These are phyloP conservation scores for Clarias platycephalus DNA, from an alignment of 2,797 vertebrate genomes.

Conservation along the genomic window DNA sequence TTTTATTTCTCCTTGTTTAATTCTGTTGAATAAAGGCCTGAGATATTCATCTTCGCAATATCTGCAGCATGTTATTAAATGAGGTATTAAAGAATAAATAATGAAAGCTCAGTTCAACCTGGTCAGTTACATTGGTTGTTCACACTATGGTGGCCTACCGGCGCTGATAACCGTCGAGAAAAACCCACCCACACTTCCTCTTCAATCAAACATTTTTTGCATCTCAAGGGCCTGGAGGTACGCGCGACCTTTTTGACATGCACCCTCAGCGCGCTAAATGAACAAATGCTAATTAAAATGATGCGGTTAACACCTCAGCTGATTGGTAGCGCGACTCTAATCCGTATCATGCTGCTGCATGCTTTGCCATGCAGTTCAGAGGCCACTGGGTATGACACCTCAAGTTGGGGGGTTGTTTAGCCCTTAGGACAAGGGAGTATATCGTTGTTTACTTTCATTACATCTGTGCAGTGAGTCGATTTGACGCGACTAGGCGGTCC, in stretches of 20 bases:
- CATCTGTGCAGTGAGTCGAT: conserved; percentile 30
- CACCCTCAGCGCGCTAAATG: conserved; percentile 11
- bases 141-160: not conserved
- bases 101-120: not conserved
- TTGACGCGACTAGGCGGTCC: conserved; percentile 30
- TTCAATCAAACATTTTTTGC: conserved; percentile 6
- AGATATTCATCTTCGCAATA: conserved; percentile 40
- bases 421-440: not conserved
- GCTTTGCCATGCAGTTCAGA: conserved; percentile 29
- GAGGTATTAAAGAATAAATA: conserved; percentile 14
- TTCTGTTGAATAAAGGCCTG: not conserved
- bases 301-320: conserved; percentile 27
- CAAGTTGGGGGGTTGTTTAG: not conserved
- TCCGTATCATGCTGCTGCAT: conserved; percentile 25
- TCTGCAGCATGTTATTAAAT: conserved; percentile 5
- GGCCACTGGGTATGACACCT: not conserved
- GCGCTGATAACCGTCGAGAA: not conserved
- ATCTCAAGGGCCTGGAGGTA: conserved; percentile 30
- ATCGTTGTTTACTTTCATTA: conserved; percentile 42
- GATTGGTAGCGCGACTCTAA: conserved; percentile 21
- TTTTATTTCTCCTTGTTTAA: not conserved
- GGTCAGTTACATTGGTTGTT: not conserved
- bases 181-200: not conserved
- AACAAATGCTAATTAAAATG: conserved; percentile 34
- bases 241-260: conserved; percentile 42